Evolutionary conservation across 64 coral and sea anemone species (phyloP).

Genomic region (Dendrophyllia cribrosa): DNA sequence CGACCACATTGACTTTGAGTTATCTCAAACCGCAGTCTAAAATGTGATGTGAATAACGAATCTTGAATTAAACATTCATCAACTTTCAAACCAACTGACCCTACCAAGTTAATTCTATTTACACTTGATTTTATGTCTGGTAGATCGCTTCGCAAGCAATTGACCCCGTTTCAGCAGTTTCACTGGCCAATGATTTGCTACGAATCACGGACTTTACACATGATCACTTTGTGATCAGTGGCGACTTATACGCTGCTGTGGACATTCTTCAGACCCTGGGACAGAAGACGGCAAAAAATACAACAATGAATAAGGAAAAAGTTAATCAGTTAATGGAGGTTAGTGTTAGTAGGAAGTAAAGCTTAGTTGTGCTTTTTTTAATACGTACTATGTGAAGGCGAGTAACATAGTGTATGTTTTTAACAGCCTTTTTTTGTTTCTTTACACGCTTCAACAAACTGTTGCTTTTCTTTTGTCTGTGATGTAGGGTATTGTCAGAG

Average conservation of each 20-base stretch:
- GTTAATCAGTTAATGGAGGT: neutral
- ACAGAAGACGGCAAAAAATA: constrained; percentile 6
- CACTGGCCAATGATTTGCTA: neutral
- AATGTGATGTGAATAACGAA: no score
- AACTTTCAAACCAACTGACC: no score
- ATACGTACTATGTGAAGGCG: no score
- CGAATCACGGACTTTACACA: neutral
- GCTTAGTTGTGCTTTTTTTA: neutral
- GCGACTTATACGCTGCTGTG: constrained; percentile 22
- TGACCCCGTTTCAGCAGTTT: neutral
- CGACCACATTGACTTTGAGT: no score
- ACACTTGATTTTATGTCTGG: neutral
- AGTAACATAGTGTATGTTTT: no score
- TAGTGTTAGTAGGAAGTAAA: neutral
- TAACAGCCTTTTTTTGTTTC: no score
- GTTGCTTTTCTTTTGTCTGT: neutral
- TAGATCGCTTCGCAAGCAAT: neutral
- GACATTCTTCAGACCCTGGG: constrained; percentile 14
- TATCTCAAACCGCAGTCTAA: no score
- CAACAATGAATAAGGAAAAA: neutral
- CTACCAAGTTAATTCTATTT: neutral
- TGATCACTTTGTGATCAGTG: neutral
- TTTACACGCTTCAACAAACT: neutral
- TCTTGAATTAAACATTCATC: no score
- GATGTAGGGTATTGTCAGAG: constrained; percentile 58